Base-by-base conservation (phyloP, 2,113 vertebrate genomes). In the Hyperoodon ampullatus region DNA sequence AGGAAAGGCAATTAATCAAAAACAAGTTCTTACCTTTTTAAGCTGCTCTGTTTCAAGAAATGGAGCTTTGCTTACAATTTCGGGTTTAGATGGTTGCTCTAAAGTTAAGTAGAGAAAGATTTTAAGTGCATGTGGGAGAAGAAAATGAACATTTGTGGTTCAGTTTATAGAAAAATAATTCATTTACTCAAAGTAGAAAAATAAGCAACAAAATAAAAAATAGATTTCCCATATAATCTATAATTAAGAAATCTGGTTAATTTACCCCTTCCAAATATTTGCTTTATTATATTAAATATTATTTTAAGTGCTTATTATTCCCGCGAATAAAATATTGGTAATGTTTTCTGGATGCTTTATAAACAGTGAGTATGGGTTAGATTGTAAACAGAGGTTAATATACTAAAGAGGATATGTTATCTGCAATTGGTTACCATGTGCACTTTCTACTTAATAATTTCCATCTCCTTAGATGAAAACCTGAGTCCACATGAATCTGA, bases 21-120 rank as follows among this genome's bases (percentile, higher is more conserved):
- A 97, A 2, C 16, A 96, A 96, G 88, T 35, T 98, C 99, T 98
- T 98, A 99, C 99, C 99, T 98, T 98, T 93, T 99, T 99, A 77
- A 98, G 98, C 98, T 99, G 99, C 94, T 99, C 99, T 92, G 99
- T 99, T 98, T 99, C 99, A 33, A 99, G 98, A 97, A 99, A 99
- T 28, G 96, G 95, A 39, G 99, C 99, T 98, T 98, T 98, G 87
- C 98, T 98, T 96, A 98, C 93, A 98, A 99, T 99, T 98, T 99
- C 98, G 96, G 99, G 99, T 95, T 95, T 98, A 85, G 98, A 98
- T 9, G 99, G 99, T 90, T 97, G 98, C 97, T 99, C 99, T 99
- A 98, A 95, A 98, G 98, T 98, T 95, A 98, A 97, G 80, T 90
- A 96, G 97, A 97, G 92, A 98, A 78, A 98, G 65, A 89, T 50